Evolutionary conservation across 2,888 invertebrate genomes (phyloP).

Genomic region (Philereme vetulata): DNA sequence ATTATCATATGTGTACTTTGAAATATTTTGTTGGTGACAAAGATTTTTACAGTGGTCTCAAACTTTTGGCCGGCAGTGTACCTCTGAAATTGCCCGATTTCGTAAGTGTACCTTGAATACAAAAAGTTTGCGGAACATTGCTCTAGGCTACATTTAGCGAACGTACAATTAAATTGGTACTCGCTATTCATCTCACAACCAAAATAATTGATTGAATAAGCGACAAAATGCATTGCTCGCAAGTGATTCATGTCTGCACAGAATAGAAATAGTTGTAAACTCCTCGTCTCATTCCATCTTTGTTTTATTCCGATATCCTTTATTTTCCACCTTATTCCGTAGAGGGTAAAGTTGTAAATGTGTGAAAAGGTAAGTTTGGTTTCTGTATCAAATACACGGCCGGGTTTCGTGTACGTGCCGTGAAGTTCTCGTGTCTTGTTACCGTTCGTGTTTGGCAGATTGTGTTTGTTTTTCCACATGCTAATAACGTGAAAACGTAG

Average conservation of each 20-base stretch:
- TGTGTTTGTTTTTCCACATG: slow-evolving; percentile 77
- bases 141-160: neutral
- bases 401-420: slow-evolving; percentile 62
- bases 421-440: slow-evolving; percentile 73
- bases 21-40: no score
- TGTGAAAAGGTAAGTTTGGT: slow-evolving; percentile 37
- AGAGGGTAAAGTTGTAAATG: slow-evolving; percentile 36
- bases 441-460: slow-evolving; percentile 71
- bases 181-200: slow-evolving; percentile 29
- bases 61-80: no score
- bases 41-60: no score
- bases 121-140: no score
- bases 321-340: slow-evolving; percentile 40
- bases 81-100: no score
- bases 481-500: slow-evolving; percentile 66
- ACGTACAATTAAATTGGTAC: slow-evolving; percentile 8
- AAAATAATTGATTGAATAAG: slow-evolving; percentile 43
- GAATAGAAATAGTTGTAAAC: slow-evolving; percentile 63
- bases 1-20: no score
- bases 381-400: slow-evolving; percentile 52
- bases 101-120: no score
- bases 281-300: slow-evolving; percentile 46
- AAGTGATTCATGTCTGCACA: slow-evolving; percentile 63
- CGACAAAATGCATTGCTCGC: slow-evolving; percentile 53
- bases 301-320: slow-evolving; percentile 18